Evolutionary conservation across 2,113 vertebrate species (phyloP).

Genomic region (Drymodes brunneopygia): DNA sequence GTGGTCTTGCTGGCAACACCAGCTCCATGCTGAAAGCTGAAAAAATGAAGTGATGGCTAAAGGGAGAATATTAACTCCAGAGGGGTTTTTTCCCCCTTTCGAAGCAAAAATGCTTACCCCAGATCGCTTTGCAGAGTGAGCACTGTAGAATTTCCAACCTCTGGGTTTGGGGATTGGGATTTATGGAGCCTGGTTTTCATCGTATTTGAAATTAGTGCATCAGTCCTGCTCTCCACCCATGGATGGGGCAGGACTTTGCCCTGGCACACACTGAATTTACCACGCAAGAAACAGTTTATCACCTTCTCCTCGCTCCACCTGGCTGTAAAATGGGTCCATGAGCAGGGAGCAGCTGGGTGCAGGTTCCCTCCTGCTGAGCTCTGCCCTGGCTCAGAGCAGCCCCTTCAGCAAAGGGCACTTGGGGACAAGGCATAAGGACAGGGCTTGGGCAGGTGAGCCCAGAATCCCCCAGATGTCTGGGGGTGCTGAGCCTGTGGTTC

Average conservation of each 20-base stretch:
- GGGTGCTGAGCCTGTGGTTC: neutral
- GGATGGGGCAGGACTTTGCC: neutral
- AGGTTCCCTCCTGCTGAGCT: neutral
- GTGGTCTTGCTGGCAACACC: conserved; percentile 41
- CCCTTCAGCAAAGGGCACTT: neutral
- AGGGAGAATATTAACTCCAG: conserved; percentile 46
- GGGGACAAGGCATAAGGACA: neutral
- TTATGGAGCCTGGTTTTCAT: neutral
- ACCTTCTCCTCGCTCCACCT: neutral
- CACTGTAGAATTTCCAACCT: neutral
- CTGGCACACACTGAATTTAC: neutral
- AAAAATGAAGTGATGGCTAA: conserved; percentile 45
- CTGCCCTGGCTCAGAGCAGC: neutral
- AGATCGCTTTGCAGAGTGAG: neutral
- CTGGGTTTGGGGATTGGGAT: neutral
- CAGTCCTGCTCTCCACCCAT: neutral
- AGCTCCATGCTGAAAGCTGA: conserved; percentile 53
- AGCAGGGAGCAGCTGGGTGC: neutral
- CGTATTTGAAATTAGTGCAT: neutral
- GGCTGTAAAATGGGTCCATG: neutral
- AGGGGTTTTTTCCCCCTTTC: neutral
- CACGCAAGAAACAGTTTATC: neutral
- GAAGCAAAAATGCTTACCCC: neutral
- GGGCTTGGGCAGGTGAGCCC: neutral
- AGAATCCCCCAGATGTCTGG: neutral